Evolutionary conservation across 2,888 invertebrate genomes (phyloP).

Genomic region (Trachelus stipa): DNA sequence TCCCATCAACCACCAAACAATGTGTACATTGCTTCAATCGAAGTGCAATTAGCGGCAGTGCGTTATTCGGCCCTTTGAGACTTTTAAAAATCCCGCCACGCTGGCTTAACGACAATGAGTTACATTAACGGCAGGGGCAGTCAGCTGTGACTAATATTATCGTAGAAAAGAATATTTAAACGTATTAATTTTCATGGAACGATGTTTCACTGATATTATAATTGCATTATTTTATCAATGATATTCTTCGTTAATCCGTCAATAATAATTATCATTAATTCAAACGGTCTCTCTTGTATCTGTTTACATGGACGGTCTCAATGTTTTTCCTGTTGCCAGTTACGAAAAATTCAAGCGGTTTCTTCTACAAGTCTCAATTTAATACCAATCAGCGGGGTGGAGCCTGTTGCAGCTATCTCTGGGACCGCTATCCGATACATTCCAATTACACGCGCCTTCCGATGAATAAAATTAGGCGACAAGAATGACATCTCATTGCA

Average conservation of each 20-base stretch:
- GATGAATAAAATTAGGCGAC: slow-evolving; percentile 17
- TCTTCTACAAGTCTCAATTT: not conserved
- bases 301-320: not conserved
- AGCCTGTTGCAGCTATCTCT: not conserved
- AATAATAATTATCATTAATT: not conserved
- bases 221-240: not conserved
- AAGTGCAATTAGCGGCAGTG: slow-evolving; percentile 22
- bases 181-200: not conserved
- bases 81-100: not conserved
- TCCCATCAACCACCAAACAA: slow-evolving; percentile 25
- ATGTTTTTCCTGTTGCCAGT: not conserved
- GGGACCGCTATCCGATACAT: slow-evolving; percentile 23
- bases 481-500: slow-evolving; percentile 19
- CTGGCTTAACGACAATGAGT: not conserved
- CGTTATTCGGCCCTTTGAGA: not conserved
- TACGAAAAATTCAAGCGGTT: not conserved
- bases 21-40: slow-evolving; percentile 16
- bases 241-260: not conserved
- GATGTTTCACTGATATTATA: not conserved
- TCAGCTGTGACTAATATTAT: not conserved
- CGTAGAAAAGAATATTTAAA: not conserved
- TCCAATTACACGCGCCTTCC: slow-evolving; percentile 23
- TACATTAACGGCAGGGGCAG: not conserved
- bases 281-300: not conserved
- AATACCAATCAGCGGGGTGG: not conserved